These are phyloP conservation scores for Monochamus saltuarius DNA, from an alignment of 1,140 invertebrate genomes.

Conservation along the genomic window DNA sequence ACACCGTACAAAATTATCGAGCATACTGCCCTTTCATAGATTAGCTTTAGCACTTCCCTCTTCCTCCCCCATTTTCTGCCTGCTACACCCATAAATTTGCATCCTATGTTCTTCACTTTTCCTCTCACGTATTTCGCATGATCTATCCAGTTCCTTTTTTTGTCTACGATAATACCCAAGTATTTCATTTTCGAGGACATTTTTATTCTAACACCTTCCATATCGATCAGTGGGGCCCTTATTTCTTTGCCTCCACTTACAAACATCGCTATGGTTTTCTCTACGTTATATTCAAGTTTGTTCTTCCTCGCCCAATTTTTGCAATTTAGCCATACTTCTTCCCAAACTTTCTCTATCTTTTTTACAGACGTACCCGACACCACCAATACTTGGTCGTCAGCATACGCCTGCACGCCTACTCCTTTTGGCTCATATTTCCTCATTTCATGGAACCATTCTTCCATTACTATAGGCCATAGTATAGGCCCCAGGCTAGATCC, in stretches of 20 bases:
- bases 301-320: background rate
- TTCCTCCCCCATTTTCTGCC: slow-evolving; percentile 26
- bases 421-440: slow-evolving; percentile 11
- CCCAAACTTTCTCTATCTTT: slow-evolving; percentile 15
- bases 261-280: slow-evolving; percentile 31
- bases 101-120: background rate
- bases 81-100: slow-evolving; percentile 8
- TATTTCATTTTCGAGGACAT: slow-evolving; percentile 16
- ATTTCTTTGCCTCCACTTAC: background rate
- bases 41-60: slow-evolving; percentile 16
- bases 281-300: slow-evolving; percentile 23
- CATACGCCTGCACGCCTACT: slow-evolving; percentile 17
- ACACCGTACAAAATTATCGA: slow-evolving; percentile 28
- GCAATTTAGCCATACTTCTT: background rate
- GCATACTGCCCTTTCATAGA: slow-evolving; percentile 24
- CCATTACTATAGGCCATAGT: slow-evolving; percentile 31
- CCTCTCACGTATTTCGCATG: slow-evolving; percentile 18
- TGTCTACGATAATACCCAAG: slow-evolving; percentile 28
- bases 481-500: slow-evolving; percentile 32
- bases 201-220: background rate
- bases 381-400: slow-evolving; percentile 22
- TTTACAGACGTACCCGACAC: slow-evolving; percentile 18
- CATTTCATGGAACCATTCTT: slow-evolving; percentile 24
- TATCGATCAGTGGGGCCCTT: slow-evolving; percentile 16
- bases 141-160: slow-evolving; percentile 16